Conservation (phyloP, 2,888 invertebrate species). For the Erannis defoliaria region DNA sequence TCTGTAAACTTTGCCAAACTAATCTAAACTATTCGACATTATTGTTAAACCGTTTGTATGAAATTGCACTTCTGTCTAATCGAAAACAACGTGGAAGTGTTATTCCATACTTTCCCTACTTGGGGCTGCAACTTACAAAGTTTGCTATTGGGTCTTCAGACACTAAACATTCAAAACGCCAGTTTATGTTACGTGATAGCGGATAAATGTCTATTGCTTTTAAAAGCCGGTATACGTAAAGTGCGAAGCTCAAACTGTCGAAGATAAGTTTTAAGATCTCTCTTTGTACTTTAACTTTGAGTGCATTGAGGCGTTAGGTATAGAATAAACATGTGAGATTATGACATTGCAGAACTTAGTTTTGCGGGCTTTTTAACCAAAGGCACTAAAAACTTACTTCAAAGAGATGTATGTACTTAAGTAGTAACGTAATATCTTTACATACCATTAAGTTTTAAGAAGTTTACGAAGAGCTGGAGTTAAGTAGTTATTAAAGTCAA, state of each 20-base stretch:
- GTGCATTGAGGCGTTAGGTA: constrained; percentile 36
- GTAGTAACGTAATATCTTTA: background rate
- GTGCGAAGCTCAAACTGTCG: constrained; percentile 37
- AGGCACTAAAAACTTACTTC: constrained; percentile 4
- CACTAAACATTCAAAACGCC: constrained; percentile 57
- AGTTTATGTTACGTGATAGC: constrained; percentile 49
- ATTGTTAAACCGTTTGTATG: constrained; percentile 7
- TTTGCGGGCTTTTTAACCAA: background rate
- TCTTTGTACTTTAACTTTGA: constrained; percentile 32
- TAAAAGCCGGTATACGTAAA: constrained; percentile 44
- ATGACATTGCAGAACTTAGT: constrained; percentile 16
- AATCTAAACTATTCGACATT: constrained; percentile 1
- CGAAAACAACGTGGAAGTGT: constrained; percentile 21
- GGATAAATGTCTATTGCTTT: constrained; percentile 51
- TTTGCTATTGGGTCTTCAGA: constrained; percentile 51
- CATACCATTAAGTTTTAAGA: no score
- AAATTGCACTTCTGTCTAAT: constrained; percentile 22
- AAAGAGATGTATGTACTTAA: background rate
- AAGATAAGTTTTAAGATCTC: constrained; percentile 38
- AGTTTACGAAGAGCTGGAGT: no score
- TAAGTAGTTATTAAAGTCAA: no score
- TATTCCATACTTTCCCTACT: constrained; percentile 63
- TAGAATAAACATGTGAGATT: constrained; percentile 35
- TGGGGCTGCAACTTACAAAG: constrained; percentile 58
- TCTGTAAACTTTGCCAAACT: background rate